Percentiles rank a stretch among this genome's conserved stretches.
Evolutionary conservation across 1,140 invertebrate genomes (phyloP).

Genomic region (Leptonema lineaticorne): DNA sequence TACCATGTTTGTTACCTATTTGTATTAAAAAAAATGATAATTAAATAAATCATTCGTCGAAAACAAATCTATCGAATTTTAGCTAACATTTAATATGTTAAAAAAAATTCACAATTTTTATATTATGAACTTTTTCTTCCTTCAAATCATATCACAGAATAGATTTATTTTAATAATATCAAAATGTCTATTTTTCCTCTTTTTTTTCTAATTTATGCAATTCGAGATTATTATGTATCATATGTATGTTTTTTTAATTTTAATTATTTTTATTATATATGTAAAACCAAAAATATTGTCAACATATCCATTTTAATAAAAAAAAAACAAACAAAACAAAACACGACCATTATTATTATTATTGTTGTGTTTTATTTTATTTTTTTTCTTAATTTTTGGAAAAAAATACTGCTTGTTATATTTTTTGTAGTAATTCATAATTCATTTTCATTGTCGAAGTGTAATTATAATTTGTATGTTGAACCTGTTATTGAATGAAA

Average conservation of each 20-base stretch:
- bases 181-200: background rate
- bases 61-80: background rate
- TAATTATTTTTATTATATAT: conserved; percentile 14
- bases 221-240: background rate
- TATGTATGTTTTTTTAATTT: conserved; percentile 5
- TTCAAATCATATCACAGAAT: conserved; percentile 8
- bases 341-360: no score
- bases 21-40: no score
- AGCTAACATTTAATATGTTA: background rate
- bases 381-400: background rate
- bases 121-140: conserved; percentile 4
- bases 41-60: conserved; percentile 12
- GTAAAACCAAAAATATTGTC: conserved; percentile 41
- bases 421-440: conserved; percentile 17
- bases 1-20: conserved; percentile 17
- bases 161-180: conserved; percentile 1
- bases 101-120: conserved; percentile 1
- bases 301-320: conserved; percentile 40
- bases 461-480: conserved; percentile 26
- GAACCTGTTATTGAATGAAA: conserved; percentile 13
- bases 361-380: conserved; percentile 3
- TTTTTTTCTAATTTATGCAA: no score
- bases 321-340: no score
- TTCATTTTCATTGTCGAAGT: conserved; percentile 29
- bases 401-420: conserved; percentile 11